A percentile compares a stretch with the other conserved stretches of the same genome.
phyloP scores from a whole-genome alignment of 2,797 vertebrate species.

The Fratercula arctica region DNA sequence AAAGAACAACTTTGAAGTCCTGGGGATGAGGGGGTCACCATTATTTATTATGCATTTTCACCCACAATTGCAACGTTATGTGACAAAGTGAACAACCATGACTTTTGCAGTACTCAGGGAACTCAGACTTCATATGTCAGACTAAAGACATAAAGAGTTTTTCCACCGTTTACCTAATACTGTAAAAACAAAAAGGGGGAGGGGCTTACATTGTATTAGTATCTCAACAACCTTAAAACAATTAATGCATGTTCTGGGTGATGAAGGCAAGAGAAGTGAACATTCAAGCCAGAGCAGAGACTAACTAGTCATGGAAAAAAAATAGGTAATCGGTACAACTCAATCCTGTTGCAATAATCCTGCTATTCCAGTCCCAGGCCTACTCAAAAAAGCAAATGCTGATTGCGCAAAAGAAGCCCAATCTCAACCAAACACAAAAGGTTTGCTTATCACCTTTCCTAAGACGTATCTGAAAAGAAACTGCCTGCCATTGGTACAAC shows the following conservation, averaged over 20 bases:
- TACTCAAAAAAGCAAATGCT: neutral
- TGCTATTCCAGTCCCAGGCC: neutral
- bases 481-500: neutral
- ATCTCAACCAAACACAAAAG: neutral
- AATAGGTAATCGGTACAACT: fast-evolving
- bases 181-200: neutral
- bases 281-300: neutral
- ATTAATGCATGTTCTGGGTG: neutral
- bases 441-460: neutral
- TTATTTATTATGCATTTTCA: neutral
- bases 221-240: neutral
- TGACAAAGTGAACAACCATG: neutral
- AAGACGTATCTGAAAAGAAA: neutral
- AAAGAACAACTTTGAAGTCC: neutral
- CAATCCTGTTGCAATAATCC: neutral
- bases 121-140: neutral
- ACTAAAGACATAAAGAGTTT: neutral
- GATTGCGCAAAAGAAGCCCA: neutral
- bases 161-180: neutral
- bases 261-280: neutral
- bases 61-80: neutral
- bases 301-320: neutral
- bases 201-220: neutral
- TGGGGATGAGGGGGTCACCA: neutral
- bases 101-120: neutral